Percentiles rank a stretch among this genome's conserved stretches.
Evolutionary conservation across 1,140 invertebrate genomes (phyloP).

Genomic region (Dendroctonus ponderosae): DNA sequence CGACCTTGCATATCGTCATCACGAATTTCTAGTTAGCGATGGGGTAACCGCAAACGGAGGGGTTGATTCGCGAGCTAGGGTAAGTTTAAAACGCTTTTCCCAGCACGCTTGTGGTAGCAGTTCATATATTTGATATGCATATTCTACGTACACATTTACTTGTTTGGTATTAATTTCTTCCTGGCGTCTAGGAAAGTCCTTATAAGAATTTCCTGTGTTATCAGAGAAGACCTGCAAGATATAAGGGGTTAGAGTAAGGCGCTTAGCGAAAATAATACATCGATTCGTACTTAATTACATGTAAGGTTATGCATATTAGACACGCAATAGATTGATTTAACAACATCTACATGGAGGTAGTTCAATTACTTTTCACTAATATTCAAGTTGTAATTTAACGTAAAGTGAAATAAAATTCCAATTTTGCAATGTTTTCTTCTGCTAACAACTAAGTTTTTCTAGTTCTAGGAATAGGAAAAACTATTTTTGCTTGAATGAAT

Average conservation of each 20-base stretch:
- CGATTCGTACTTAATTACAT: too few relatives aligned
- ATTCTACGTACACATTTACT: not conserved
- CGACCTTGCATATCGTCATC: conserved; percentile 78
- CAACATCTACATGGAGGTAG: too few relatives aligned
- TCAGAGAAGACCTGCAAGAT: conserved; percentile 16
- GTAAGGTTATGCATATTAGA: too few relatives aligned
- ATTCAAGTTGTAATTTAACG: too few relatives aligned
- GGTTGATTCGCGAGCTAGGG: conserved; percentile 55
- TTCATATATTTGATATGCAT: conserved; percentile 17
- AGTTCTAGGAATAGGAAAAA: too few relatives aligned
- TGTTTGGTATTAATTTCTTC: not conserved
- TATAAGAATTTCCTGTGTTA: not conserved
- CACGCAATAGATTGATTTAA: too few relatives aligned
- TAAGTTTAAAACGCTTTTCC: conserved; percentile 45
- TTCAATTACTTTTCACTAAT: too few relatives aligned
- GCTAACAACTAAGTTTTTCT: too few relatives aligned
- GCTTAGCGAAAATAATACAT: too few relatives aligned
- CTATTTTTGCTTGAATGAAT: too few relatives aligned
- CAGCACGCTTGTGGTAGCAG: conserved; percentile 25
- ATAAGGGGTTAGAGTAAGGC: not conserved
- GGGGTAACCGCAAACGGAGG: conserved; percentile 54
- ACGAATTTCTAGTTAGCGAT: conserved; percentile 72
- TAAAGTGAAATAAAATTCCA: too few relatives aligned
- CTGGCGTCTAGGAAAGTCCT: not conserved
- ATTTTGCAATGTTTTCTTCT: too few relatives aligned